Evolutionary conservation across 2,797 vertebrate genomes (phyloP).

Genomic region (Enteromius unitaeniatus): DNA sequence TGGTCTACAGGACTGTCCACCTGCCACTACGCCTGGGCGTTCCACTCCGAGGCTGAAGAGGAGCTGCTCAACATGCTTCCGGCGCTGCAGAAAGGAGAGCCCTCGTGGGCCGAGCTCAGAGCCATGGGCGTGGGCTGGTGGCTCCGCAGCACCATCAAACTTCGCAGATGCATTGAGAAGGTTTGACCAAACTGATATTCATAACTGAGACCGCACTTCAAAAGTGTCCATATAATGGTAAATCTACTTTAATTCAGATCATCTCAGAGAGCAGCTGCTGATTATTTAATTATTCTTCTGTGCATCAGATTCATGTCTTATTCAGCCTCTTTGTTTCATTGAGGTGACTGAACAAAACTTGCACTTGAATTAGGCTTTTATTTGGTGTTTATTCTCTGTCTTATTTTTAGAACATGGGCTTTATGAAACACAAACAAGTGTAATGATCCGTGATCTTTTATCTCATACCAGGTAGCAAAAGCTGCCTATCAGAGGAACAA

Average conservation of each 20-base stretch:
- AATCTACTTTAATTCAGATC: not conserved
- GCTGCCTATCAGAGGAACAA: slow-evolving; percentile 92
- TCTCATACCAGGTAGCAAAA: slow-evolving; percentile 89
- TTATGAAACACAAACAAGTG: not conserved
- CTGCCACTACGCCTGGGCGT: slow-evolving; percentile 96
- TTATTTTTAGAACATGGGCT: not conserved
- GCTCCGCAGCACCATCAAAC: slow-evolving; percentile 89
- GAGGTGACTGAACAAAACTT: not conserved
- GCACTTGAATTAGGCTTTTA: no score
- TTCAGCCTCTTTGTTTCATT: not conserved
- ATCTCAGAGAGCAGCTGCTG: not conserved
- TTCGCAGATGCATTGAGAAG: slow-evolving; percentile 95
- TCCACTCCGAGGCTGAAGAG: slow-evolving; percentile 97
- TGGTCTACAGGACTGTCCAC: slow-evolving; percentile 86
- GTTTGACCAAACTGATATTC: slow-evolving; percentile 67
- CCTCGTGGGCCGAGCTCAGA: slow-evolving; percentile 91
- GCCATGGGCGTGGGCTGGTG: slow-evolving; percentile 98
- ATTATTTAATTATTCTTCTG: not conserved
- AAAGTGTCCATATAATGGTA: no score
- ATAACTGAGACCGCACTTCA: no score
- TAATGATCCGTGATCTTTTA: not conserved
- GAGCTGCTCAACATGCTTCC: slow-evolving; percentile 94
- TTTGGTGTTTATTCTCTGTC: no score
- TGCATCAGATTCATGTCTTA: not conserved
- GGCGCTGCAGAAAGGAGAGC: slow-evolving; percentile 88